These are phyloP conservation scores for Stegana nigrithorax DNA, from an alignment of 2,888 invertebrate species.

Conservation along the genomic window DNA sequence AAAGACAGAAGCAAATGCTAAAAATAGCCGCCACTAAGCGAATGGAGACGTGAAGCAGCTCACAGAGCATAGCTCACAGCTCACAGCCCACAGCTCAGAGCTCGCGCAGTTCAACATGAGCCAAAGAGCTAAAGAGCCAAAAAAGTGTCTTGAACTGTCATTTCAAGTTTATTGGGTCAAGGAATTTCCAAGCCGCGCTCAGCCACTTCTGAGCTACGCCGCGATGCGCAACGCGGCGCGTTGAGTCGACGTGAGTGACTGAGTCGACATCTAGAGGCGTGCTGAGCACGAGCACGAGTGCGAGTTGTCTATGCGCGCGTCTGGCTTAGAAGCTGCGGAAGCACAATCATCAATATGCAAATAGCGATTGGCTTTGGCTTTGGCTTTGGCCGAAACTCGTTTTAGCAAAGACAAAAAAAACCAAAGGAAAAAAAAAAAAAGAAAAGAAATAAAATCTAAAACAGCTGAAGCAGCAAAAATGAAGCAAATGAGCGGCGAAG, in stretches of 20 bases:
- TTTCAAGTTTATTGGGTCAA: conserved; percentile 67
- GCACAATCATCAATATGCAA: conserved; percentile 10
- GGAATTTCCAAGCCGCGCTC: conserved; percentile 43
- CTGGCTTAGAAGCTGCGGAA: conserved; percentile 11
- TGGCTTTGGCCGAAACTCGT: conserved; percentile 10
- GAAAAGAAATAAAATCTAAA: conserved; percentile 1
- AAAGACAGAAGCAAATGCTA: too few relatives aligned
- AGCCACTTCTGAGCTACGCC: conserved; percentile 4
- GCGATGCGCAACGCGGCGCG: conserved; percentile 34
- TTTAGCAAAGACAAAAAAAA: conserved; percentile 2
- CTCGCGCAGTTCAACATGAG: conserved; percentile 11
- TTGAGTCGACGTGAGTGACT: not conserved
- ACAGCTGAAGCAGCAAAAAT: conserved; percentile 25
- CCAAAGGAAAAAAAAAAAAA: conserved; percentile 7
- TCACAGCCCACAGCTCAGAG: not conserved
- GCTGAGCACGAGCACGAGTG: not conserved
- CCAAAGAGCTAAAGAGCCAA: conserved; percentile 19
- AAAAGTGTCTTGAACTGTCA: conserved; percentile 56
- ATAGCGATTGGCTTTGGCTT: not conserved
- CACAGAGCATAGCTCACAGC: too few relatives aligned
- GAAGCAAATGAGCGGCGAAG: conserved; percentile 2
- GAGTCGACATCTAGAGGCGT: not conserved
- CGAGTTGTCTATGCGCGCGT: not conserved
- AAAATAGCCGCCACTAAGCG: too few relatives aligned
- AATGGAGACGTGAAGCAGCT: too few relatives aligned